phyloP scores from a whole-genome alignment of 1,140 invertebrate species.

The Drosophila oshimai region DNA sequence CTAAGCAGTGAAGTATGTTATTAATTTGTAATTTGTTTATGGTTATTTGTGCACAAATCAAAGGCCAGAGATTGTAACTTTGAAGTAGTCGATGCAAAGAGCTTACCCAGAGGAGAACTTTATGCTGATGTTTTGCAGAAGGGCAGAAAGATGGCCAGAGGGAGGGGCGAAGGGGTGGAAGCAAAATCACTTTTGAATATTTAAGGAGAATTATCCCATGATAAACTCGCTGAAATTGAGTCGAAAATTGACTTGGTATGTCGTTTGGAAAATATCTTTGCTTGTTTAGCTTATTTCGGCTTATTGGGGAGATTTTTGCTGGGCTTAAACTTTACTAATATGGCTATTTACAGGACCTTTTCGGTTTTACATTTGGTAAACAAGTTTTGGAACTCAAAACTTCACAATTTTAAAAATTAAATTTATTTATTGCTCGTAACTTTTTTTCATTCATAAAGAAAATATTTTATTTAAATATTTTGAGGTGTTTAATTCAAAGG shows the following conservation, averaged over 20 bases:
- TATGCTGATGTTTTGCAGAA: constrained; percentile 4
- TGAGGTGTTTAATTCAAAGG: too few species aligned
- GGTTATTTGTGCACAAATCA: constrained; percentile 80
- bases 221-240: constrained; percentile 40
- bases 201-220: constrained; percentile 29
- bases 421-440: neutral
- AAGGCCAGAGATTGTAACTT: constrained; percentile 76
- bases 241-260: constrained; percentile 28
- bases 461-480: too few species aligned
- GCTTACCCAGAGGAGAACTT: constrained; percentile 38
- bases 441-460: neutral
- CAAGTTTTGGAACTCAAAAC: too few species aligned
- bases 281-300: neutral
- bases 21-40: constrained; percentile 79
- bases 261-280: constrained; percentile 1
- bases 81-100: constrained; percentile 44
- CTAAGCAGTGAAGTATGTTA: constrained; percentile 77
- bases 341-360: neutral
- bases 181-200: constrained; percentile 35
- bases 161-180: neutral
- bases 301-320: neutral
- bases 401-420: too few species aligned
- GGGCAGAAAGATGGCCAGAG: neutral
- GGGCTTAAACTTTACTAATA: constrained; percentile 1
- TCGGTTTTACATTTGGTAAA: neutral